phyloP scores from a whole-genome alignment of 2,797 vertebrate genomes.

The Microhierax caerulescens region DNA sequence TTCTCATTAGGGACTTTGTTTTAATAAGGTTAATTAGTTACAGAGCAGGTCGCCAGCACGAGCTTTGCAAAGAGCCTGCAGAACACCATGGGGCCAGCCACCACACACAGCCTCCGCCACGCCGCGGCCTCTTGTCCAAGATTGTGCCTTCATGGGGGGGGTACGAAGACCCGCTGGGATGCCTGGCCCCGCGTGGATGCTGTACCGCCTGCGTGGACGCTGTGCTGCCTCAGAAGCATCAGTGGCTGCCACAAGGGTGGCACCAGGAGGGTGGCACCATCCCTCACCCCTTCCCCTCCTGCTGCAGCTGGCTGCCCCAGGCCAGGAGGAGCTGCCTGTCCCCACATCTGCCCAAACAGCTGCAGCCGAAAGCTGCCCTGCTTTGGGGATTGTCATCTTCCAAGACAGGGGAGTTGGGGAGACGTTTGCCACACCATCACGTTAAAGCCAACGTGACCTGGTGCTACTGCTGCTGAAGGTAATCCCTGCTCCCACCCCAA shows the following conservation, averaged over 20 bases:
- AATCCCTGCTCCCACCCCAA: background rate
- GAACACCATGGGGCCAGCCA: background rate
- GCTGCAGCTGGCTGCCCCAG: background rate
- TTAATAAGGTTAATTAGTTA: background rate
- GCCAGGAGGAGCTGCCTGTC: background rate
- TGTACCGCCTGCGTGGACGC: no score
- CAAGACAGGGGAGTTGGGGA: no score
- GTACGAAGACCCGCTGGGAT: background rate
- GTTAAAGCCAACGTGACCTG: background rate
- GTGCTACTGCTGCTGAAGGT: background rate
- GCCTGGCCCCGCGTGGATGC: background rate
- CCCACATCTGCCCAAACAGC: background rate
- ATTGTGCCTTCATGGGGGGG: no score
- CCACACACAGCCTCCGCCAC: background rate
- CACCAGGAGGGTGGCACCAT: background rate
- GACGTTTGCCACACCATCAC: accelerated
- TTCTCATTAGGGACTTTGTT: background rate
- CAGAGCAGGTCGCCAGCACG: background rate
- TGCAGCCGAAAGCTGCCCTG: accelerated
- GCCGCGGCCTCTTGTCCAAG: no score
- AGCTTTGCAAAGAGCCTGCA: background rate
- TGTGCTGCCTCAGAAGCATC: no score
- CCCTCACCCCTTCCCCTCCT: background rate
- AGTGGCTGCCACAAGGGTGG: accelerated
- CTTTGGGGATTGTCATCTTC: no score